Evolutionary conservation across 2,797 vertebrate genomes (phyloP), one percentile per base, ranked within the genome.

Genomic region (Heterohyrax brucei): DNA sequence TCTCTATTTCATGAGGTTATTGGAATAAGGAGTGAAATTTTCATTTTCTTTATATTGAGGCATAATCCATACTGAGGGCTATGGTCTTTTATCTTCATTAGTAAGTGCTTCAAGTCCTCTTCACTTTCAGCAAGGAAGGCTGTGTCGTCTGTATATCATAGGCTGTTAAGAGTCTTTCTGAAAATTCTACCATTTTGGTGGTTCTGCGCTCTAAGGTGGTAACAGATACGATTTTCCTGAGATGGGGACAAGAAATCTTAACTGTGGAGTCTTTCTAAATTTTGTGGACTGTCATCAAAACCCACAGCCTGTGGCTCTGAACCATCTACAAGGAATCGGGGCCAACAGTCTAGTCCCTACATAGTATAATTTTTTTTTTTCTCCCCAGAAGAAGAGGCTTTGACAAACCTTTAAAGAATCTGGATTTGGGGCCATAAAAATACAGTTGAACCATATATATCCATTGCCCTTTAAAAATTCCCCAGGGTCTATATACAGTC

Each of bases 381-480:
- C n/a, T 64, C 28, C 14, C 13, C 70, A 61, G 56, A 59, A 88
- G 10, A 3, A 84, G 12, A 85, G 2, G 19, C 14, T 39, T 93
- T 30, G 77, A 21, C 77, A 53, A 81, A 44, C 21, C 12, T 10
- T 24, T 44, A 56, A 76, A 44, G 61, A 90, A 87, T 3, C 66
- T 87, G 62, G 30, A 16, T 9, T 26, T 87, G 87, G 92, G 28
- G 10, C 61, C 48, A n/a, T 87, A 89, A 88, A 50, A 87, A 21
- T 77, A 5, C 93, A 26, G 18, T 72, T 92, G 81, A 84, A 72
- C 30, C 76, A 56, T 46, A 28, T 68, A 56, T 46, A 28, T 68
- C 79, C 21, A 56, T 22, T 56, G 80, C 53, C 46, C 28, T 86
- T 94, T 91, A 33, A 83, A 66, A 93, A 76, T 72, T 56, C 61